Evolutionary conservation across 2,113 vertebrate genomes (phyloP), one percentile per base, ranked within the genome.

Genomic region (Paracanthobrama guichenoti): DNA sequence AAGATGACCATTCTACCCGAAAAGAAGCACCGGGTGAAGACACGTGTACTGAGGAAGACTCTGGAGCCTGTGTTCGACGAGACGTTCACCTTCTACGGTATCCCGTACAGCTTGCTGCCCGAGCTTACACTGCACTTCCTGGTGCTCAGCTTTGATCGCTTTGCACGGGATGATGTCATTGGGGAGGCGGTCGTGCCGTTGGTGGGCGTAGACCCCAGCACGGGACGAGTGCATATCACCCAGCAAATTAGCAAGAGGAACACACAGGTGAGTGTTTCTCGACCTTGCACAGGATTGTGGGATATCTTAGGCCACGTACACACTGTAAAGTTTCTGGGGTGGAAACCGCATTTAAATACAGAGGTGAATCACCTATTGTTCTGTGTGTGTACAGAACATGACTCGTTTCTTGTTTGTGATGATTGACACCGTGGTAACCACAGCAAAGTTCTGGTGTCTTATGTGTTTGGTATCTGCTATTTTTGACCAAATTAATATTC

Each of bases 1-100:
- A 97, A 97, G 93, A 96, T 97, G 96, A 97, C 96, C 20, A 96
- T 97, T 24, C 94, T 97, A n/a, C 96, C 96, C 0, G 96, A 97
- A 81, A 96, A 96, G 90, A 91, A 96, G 91, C 96, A 97, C 28
- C 94, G 95, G 0, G 95, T 97, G 71, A 96, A 97, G 94, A 96
- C 96, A 13, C 93, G 96, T 0, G 96, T 97, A 0, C 90, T 97
- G 0, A 92, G 96, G 82, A 96, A 95, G 91, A 96, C 95, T 0
- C 92, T 96, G 71, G 95, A 96, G 66, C 96, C 96, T 0, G 92
- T 95, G 1, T 97, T 97, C 0, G 96, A 97, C 0, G 96, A 97
- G 88, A 97, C 96, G 84, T 97, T 97, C 92, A 97, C 96, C 72
- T 96, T 97, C 89, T 97, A 97, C 0, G 96, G 95, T 1, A 91